These are phyloP conservation scores for Sarcoramphus papa DNA, from an alignment of 2,797 vertebrate species.

Conservation along the genomic window DNA sequence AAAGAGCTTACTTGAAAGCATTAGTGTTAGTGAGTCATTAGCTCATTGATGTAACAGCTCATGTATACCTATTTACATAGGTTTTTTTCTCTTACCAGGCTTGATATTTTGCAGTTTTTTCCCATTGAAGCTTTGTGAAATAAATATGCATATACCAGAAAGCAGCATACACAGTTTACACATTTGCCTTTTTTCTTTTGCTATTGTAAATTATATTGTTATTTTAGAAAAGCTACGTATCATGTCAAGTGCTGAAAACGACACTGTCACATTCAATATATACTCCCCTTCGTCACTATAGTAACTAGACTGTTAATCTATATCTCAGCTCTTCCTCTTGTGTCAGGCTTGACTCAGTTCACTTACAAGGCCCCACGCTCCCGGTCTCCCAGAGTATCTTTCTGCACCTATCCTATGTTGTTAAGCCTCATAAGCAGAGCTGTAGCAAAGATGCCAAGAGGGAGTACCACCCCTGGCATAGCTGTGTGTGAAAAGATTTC, in stretches of 20 bases:
- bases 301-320: neutral
- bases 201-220: neutral
- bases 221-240: neutral
- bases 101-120: neutral
- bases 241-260: neutral
- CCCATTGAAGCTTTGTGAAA: neutral
- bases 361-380: neutral
- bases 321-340: neutral
- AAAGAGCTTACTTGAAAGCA: neutral
- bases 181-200: neutral
- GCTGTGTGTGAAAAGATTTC: neutral
- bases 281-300: neutral
- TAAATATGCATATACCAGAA: neutral
- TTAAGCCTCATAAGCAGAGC: neutral
- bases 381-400: accelerated
- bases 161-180: neutral
- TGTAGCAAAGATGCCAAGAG: neutral
- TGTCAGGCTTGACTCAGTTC: neutral
- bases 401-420: neutral
- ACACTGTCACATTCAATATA: neutral
- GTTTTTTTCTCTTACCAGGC: neutral
- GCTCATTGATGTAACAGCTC: neutral
- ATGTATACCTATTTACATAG: neutral
- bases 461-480: neutral
- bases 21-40: neutral